Evolutionary conservation across 2,797 vertebrate genomes (phyloP).

Genomic region (Parotocinclus haroldoi): DNA sequence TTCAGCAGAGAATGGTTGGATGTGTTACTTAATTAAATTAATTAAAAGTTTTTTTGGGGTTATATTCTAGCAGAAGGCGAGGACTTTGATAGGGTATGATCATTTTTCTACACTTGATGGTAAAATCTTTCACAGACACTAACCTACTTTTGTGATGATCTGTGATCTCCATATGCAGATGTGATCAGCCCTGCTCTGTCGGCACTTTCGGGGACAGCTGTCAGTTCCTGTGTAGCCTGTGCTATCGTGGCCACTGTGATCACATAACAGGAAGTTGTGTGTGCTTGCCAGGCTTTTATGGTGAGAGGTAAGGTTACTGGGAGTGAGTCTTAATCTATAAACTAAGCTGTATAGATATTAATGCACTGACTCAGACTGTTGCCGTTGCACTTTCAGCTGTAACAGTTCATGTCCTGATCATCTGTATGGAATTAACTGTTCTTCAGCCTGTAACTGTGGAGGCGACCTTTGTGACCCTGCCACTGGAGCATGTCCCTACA

Average conservation of each 20-base stretch:
- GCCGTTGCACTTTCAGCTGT: conserved; percentile 78
- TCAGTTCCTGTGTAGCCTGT: conserved; percentile 71
- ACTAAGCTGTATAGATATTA: neutral
- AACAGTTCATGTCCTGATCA: conserved; percentile 81
- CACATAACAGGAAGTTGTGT: conserved; percentile 84
- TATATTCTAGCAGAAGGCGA: no score
- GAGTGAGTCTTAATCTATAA: neutral
- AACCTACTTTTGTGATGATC: no score
- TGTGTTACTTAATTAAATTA: no score
- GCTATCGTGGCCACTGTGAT: conserved; percentile 80
- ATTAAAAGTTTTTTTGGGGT: no score
- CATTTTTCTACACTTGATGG: no score
- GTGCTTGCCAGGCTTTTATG: conserved; percentile 84
- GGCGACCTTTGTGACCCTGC: conserved; percentile 71
- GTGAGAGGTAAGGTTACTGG: conserved; percentile 75
- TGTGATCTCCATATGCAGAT: conserved; percentile 60
- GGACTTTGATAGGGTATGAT: no score
- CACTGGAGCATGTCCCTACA: conserved; percentile 74
- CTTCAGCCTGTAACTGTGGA: conserved; percentile 77
- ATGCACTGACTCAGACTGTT: conserved; percentile 11
- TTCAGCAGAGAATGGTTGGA: no score
- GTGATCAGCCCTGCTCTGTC: conserved; percentile 59
- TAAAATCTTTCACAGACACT: no score
- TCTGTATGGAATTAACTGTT: conserved; percentile 85
- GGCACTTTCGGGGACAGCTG: conserved; percentile 83